Evolutionary conservation across 1,140 invertebrate species (phyloP), one percentile per base, ranked within the genome.

Genomic region (Delia radicum): DNA sequence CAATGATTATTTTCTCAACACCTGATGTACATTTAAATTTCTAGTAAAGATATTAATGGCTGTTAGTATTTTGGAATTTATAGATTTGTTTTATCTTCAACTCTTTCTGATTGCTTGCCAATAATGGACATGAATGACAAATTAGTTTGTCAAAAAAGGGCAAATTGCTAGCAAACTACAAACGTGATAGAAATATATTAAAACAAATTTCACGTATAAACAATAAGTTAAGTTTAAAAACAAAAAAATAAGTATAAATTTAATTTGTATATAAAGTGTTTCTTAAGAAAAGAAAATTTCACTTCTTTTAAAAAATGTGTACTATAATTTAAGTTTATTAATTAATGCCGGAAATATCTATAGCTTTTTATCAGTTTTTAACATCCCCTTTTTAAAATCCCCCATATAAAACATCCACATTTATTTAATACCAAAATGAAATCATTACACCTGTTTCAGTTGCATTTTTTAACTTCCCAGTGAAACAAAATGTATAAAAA

Each of bases 391-490:
- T 55, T 55, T 55, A n/a, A n/a, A n/a, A n/a, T 55, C 48, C 48
- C 48, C 48, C 10, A 21, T 21, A 37, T n/a, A n/a, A n/a, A n/a
- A n/a, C n/a, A n/a, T n/a, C n/a, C n/a, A 37, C 8, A 10, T 37
- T 37, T 37, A 10, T 37, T 37, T 37, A 10, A 6, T 33, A 12
- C 10, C 21, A 67, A 69, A 69, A 67, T 18, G 31, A 69, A 69
- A 69, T 69, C 65, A 33, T 37, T 69, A 69, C 65, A 69, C 65
- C 65, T 69, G 65, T 69, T 69, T 55, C 10, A n/a, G n/a, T n/a
- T n/a, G n/a, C n/a, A n/a, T n/a, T n/a, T 21, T 18, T 7, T 21
- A 55, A 55, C 48, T 24, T 10, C 15, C 63, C 29, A 31, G 28
- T 18, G 18, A 63, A 63, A 24, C 15, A 27, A 27, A 63, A 62